Evolutionary conservation across 2,797 vertebrate species (phyloP).

Genomic region (Sebastiscus tertius): DNA sequence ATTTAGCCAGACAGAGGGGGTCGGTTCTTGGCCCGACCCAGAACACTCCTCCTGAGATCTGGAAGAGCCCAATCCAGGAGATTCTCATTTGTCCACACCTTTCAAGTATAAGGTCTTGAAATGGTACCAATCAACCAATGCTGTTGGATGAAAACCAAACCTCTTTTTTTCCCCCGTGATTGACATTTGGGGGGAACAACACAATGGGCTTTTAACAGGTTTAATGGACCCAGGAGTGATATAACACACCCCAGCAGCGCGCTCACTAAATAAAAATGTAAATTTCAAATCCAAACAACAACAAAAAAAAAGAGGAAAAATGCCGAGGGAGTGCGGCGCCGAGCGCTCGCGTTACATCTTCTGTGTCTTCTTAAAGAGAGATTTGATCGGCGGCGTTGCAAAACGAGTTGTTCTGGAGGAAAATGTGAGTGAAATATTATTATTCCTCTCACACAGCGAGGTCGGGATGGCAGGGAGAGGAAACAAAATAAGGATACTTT

Average conservation of each 20-base stretch:
- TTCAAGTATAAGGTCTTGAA: constrained; percentile 53
- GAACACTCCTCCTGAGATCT: constrained; percentile 71
- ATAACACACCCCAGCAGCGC: constrained; percentile 31
- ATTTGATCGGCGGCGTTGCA: neutral
- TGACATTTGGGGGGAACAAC: constrained; percentile 64
- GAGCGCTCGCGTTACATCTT: neutral
- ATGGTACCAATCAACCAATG: constrained; percentile 39
- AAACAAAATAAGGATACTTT: constrained; percentile 67
- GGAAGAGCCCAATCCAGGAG: constrained; percentile 55
- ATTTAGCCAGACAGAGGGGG: constrained; percentile 82
- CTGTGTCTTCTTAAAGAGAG: constrained; percentile 11
- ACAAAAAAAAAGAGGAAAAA: constrained; percentile 26
- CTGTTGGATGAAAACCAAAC: constrained; percentile 63
- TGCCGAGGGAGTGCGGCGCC: neutral
- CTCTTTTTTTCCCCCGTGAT: constrained; percentile 17
- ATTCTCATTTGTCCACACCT: constrained; percentile 30
- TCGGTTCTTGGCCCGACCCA: constrained; percentile 64
- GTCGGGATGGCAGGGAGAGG: constrained; percentile 25
- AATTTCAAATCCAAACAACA: constrained; percentile 48
- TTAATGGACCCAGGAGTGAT: constrained; percentile 63
- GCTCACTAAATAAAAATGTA: constrained; percentile 56
- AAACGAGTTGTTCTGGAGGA: constrained; percentile 7
- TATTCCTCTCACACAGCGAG: constrained; percentile 8
- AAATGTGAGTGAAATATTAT: constrained; percentile 33
- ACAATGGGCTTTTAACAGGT: constrained; percentile 68